Conservation (phyloP, 2,888 invertebrate genomes). For the Mongoloraphidia duomilia region DNA sequence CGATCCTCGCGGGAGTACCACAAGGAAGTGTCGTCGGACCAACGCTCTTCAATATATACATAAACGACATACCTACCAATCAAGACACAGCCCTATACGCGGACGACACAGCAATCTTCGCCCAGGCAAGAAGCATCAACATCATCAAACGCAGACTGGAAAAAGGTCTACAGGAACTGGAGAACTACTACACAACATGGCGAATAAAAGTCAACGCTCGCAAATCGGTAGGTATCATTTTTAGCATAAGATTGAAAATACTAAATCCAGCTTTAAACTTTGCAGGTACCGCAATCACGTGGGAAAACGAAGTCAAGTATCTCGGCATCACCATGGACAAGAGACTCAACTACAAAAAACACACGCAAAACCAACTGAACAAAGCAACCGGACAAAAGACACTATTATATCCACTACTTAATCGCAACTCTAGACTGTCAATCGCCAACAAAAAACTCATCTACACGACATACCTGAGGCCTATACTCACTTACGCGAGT, state of each 20-base stretch:
- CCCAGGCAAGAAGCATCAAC: constrained; percentile 12
- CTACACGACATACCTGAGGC: neutral
- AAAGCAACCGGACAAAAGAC: neutral
- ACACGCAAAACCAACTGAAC: neutral
- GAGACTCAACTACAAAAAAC: neutral
- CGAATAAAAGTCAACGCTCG: constrained; percentile 9
- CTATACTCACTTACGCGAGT: neutral
- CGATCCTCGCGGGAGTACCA: constrained; percentile 12
- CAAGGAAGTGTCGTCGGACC: constrained; percentile 13
- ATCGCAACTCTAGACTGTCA: neutral
- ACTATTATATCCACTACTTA: neutral
- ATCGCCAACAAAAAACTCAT: neutral
- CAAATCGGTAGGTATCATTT: constrained; percentile 11
- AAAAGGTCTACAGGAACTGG: constrained; percentile 7
- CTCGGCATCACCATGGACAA: neutral
- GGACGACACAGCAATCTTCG: constrained; percentile 17
- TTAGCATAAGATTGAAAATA: constrained; percentile 11
- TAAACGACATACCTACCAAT: constrained; percentile 11
- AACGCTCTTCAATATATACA: constrained; percentile 11
- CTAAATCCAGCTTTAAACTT: too few species aligned
- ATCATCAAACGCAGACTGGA: constrained; percentile 13
- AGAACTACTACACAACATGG: constrained; percentile 11
- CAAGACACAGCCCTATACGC: constrained; percentile 14
- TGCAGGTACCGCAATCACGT: neutral
- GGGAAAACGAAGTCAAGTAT: neutral